Percentiles rank a stretch among this genome's conserved stretches.
Conservation (phyloP, 92 coral and sea anemone species). For the Desmophyllum pertusum region DNA sequence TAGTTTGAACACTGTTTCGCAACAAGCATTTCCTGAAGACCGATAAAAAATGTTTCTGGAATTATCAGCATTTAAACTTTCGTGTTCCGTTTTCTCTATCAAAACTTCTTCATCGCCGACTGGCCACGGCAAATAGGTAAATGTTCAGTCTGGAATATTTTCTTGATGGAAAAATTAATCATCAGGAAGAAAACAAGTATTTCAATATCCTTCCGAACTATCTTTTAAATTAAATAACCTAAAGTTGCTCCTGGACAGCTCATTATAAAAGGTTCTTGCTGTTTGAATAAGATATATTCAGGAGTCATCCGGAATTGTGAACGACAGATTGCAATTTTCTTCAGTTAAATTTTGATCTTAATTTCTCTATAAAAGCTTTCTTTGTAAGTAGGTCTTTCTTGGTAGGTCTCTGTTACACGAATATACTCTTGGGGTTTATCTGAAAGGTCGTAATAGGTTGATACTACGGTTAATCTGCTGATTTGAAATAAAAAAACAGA, state of each 20-base stretch:
- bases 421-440: neutral
- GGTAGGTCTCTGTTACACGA: neutral
- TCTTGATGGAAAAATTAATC: neutral
- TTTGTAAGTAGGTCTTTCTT: no score
- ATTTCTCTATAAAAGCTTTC: no score
- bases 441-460: neutral
- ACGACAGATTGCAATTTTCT: neutral
- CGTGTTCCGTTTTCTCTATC: neutral
- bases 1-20: neutral
- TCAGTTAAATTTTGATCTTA: neutral
- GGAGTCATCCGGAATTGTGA: neutral
- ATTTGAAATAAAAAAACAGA: neutral
- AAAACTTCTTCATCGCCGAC: neutral
- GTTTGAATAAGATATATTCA: neutral
- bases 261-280: neutral
- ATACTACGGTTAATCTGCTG: neutral
- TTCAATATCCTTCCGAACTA: neutral
- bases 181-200: neutral
- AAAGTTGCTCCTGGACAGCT: neutral
- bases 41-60: neutral
- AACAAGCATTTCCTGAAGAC: slow-evolving; percentile 12
- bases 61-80: neutral
- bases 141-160: neutral
- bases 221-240: no score
- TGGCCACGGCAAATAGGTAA: neutral